A percentile compares a stretch with the other conserved stretches of the same genome.
Evolutionary conservation across 1,140 invertebrate genomes (phyloP).

Genomic region (Bacillus rossius): DNA sequence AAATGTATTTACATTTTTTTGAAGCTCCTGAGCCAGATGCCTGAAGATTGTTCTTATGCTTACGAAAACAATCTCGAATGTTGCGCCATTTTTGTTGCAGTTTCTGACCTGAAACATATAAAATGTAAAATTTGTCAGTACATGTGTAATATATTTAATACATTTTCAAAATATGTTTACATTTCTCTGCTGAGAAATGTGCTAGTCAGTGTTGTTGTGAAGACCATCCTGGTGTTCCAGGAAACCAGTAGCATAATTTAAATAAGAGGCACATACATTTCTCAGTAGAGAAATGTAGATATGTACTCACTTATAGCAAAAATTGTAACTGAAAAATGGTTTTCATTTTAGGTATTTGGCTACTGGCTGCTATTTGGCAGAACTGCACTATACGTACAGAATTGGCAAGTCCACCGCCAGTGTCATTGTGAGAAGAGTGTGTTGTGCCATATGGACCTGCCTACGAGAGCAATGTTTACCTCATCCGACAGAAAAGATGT

Average conservation of each 20-base stretch:
- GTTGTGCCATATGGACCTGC: conserved; percentile 27
- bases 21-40: neutral
- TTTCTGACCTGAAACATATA: neutral
- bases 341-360: conserved; percentile 32
- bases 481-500: conserved; percentile 26
- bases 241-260: no score
- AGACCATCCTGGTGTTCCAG: no score
- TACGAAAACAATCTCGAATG: neutral
- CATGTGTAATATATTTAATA: no score
- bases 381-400: conserved; percentile 33
- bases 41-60: neutral
- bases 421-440: conserved; percentile 29
- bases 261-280: no score
- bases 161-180: no score
- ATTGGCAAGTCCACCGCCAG: conserved; percentile 30
- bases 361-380: conserved; percentile 31
- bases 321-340: no score
- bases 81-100: neutral
- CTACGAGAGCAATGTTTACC: conserved; percentile 25
- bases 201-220: no score
- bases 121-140: no score
- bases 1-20: neutral
- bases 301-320: conserved; percentile 7
- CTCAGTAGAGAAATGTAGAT: neutral
- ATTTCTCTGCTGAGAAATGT: no score